Percentiles rank a stretch among this genome's conserved stretches.
Evolutionary conservation across 2,797 vertebrate genomes (phyloP).

Genomic region (Helicolenus hilgendorfi): DNA sequence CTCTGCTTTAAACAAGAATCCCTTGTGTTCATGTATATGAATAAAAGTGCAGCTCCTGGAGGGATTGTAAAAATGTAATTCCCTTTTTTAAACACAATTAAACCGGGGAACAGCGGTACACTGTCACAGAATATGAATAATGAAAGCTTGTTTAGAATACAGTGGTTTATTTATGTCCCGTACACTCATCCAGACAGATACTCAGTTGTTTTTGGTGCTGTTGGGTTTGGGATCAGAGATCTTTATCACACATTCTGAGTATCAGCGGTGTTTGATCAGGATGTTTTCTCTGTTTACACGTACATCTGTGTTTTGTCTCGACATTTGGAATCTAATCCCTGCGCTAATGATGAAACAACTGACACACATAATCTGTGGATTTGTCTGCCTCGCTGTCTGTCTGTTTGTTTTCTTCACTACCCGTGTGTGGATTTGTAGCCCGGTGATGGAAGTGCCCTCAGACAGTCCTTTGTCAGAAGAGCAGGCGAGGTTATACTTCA

Average conservation of each 20-base stretch:
- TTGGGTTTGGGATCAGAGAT: neutral
- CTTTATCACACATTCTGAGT: neutral
- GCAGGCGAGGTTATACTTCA: slow-evolving; percentile 94
- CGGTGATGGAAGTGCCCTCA: slow-evolving; percentile 98
- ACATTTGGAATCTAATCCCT: neutral
- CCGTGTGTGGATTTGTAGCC: slow-evolving; percentile 82
- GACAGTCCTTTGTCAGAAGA: slow-evolving; percentile 94
- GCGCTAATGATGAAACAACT: neutral
- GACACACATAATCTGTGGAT: neutral
- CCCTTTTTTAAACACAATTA: neutral
- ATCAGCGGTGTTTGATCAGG: slow-evolving; percentile 9
- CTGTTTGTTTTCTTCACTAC: neutral
- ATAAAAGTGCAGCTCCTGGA: neutral
- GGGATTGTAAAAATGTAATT: neutral
- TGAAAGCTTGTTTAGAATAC: neutral
- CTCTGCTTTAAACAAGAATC: neutral
- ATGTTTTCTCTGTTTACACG: neutral
- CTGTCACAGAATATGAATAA: neutral
- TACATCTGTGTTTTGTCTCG: neutral
- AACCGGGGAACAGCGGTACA: neutral
- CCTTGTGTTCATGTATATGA: neutral
- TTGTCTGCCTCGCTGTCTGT: neutral
- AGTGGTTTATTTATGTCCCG: neutral
- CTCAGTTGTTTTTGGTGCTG: neutral
- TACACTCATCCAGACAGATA: neutral